Base-by-base conservation (phyloP, 2,888 invertebrate genomes). In the Dyspetes luteomarginatus region DNA sequence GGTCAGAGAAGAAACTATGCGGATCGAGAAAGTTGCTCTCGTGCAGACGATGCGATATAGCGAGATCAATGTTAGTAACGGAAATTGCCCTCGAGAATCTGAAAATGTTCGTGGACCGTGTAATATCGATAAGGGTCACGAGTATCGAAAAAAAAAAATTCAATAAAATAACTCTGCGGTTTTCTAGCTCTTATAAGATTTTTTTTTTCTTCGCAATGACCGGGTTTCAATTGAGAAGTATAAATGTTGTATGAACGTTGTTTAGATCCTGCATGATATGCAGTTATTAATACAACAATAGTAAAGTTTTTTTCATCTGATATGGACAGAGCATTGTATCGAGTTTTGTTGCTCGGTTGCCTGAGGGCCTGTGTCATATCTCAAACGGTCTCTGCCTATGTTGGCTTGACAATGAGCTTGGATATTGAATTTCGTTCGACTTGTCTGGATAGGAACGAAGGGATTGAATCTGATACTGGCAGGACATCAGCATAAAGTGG, bases 351-450 rank as follows among this genome's bases (percentile, higher is more conserved):
- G 28, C 62, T 24, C 56, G 7, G 17, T 17, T 30, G 67, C 52
- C 28, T 15, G 36, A 50, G 52, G 65, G 15, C 64, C 24, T 77
- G 75, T 69, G 74, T 22, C 30, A 65, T 56, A 78, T 75, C 67
- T n/a, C n/a, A n/a, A 45, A 80, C 60, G 60, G 64, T 30, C 48
- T 41, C 36, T 22, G 12, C 41, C 58, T 41, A 41, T 19, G 17
- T 4, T 22, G 45, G 55, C 48, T 71, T 58, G 58, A 77, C 73
- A 73, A 77, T 81, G 48, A 64, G 15, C 43, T n/a, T 56, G 78
- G 69, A 81, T 78, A 81, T 81, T 78, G 78, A 68, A 78, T 83
- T 78, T 52, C 82, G 71, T 60, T 81, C 65, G 74, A 52, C 58
- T 62, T 45, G n/a, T 78, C 22, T 56, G 67, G 60, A 64, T 75